phyloP scores from a whole-genome alignment of 2,888 invertebrate species.

The Trichacis sp. region DNA sequence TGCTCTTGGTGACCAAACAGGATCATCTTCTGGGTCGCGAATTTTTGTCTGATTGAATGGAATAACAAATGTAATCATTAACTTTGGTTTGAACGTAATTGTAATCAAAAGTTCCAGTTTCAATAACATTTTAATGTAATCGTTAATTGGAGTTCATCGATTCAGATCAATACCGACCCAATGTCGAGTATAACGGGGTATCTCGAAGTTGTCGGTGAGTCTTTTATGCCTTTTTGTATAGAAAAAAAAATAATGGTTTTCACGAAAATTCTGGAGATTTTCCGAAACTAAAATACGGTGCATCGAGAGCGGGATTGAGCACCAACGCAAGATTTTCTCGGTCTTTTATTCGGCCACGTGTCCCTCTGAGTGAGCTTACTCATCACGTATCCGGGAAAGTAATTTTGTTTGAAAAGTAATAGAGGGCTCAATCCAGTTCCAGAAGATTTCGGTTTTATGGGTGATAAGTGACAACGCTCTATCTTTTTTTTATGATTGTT shows the following conservation, averaged over 20 bases:
- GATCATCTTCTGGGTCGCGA: no score
- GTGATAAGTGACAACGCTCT: no score
- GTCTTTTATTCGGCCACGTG: not conserved
- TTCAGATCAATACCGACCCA: constrained; percentile 69
- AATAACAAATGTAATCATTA: no score
- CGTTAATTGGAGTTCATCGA: no score
- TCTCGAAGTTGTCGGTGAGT: constrained; percentile 71
- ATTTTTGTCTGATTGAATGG: no score
- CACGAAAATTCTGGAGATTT: not conserved
- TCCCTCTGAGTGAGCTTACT: not conserved
- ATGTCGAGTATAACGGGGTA: constrained; percentile 71
- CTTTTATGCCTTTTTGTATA: not conserved
- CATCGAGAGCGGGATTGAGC: not conserved
- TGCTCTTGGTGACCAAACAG: no score
- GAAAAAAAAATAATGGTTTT: no score
- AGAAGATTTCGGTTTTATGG: not conserved
- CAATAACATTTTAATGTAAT: no score
- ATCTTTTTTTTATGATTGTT: no score
- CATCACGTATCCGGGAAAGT: not conserved
- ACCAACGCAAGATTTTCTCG: no score
- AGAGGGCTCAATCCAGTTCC: not conserved
- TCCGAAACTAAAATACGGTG: not conserved
- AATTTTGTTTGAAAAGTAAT: not conserved
- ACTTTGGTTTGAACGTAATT: no score
- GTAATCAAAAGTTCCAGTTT: no score